Evolutionary conservation across 2,113 vertebrate species (phyloP), one percentile per base, ranked within the genome.

Genomic region (Astatotilapia flaviijosephi): DNA sequence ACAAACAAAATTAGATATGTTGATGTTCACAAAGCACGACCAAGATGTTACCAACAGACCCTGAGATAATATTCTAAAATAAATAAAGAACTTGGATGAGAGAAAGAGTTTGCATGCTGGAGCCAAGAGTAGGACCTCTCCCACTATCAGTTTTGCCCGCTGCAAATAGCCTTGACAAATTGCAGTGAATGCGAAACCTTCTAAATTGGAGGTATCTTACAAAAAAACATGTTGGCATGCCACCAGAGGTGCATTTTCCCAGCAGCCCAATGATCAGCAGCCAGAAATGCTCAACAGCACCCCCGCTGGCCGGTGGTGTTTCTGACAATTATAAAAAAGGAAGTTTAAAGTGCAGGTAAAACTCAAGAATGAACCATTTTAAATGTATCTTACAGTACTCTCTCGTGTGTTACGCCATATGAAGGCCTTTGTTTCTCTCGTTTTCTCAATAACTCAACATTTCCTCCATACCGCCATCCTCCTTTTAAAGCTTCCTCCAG

Each of bases 121-220:
- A 89, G 90, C 88, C 89, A 92, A 83, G 82, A 85, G 42, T 17
- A 49, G 81, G 81, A 85, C 85, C 86, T 87, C 91, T 91, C 85
- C 88, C 84, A 85, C 65, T 82, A 47, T 80, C 83, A 47, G 80
- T 91, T 84, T 77, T 26, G 45, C 3, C 28, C 73, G 7, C 90
- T 82, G 89, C 37, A 91, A 91, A 90, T 28, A 89, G n/a, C 88
- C 86, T 80, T 83, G 88, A 93, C 91, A 84, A 92, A 88, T 87
- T 90, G 86, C 70, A 68, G 86, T 92, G 90, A 86, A 90, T 88
- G 83, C 58, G 79, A 73, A 92, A 89, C 54, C 68, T 80, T 86
- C 86, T 88, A 80, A 92, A 91, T 75, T 47, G 15, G 62, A 92
- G 84, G 91, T 75, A 89, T 91, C 87, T 83, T 87, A 80, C 83